Evolutionary conservation across 2,797 vertebrate species (phyloP), one percentile per base, ranked within the genome.

Genomic region (Brotula barbata): DNA sequence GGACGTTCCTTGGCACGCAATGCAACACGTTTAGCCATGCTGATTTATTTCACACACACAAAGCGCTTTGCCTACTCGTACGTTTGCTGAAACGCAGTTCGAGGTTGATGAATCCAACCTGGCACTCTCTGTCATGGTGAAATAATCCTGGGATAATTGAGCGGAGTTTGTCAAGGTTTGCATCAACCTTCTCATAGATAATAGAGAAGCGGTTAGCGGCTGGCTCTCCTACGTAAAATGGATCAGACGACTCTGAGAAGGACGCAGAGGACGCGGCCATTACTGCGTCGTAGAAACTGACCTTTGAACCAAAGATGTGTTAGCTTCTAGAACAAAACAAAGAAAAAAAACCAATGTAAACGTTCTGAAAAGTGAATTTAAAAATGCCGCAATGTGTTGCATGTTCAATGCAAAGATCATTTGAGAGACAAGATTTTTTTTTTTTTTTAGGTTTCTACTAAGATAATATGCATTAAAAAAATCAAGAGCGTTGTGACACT

Each of bases 301-400:
- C 37, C 17, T 11, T 51, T 20, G 16, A 83, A 85, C 80, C 83
- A 85, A 81, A 85, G 79, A 80, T 55, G 42, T 56, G 40, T 16
- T 58, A 57, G 25, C 44, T 53, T 70, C n/a, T 57, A 31, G 7
- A 41, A 53, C 37, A 54, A 37, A 21, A n/a, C 33, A 50, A 41
- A 52, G 63, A 42, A 73, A 53, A 40, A 51, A 51, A 45, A 17
- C 58, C 15, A 40, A 45, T 46, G 13, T 36, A 41, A 62, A 41
- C 9, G 64, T 48, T 17, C 19, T 28, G 4, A 28, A 28, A 28
- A 4, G 4, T 28, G 25, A 28, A 28, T 28, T 33, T 10, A 33
- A 22, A 73, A 73, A 61, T 61, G 28, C 59, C 44, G 58, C 33
- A 36, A 19, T 72, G 19, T 57, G 21, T 58, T 58, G 5, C 54